Evolutionary conservation across 2,113 vertebrate genomes (phyloP).

Genomic region (Odocoileus hemionus): DNA sequence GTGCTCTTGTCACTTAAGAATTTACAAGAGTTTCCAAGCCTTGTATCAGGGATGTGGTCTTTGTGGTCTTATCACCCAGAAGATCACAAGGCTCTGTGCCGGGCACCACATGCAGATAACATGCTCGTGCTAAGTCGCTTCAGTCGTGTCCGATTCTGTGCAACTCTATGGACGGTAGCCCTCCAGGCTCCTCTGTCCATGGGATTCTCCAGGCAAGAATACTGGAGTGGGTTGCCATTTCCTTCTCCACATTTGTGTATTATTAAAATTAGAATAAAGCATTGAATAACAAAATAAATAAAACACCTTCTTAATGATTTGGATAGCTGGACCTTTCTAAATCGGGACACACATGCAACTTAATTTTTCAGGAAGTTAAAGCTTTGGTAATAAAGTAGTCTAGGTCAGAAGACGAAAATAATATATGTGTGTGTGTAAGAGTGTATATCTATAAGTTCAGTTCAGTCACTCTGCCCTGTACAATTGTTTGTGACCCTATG

Average conservation of each 20-base stretch:
- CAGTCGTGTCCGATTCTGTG: neutral
- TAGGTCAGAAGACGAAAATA: neutral
- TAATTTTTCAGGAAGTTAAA: neutral
- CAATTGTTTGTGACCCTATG: neutral
- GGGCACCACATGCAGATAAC: neutral
- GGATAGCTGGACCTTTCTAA: neutral
- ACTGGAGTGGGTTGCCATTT: neutral
- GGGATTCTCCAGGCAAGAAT: neutral
- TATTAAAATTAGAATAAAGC: neutral
- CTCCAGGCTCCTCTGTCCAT: neutral
- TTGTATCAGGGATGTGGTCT: neutral
- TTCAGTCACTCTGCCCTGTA: neutral
- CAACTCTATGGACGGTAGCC: neutral
- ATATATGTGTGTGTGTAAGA: neutral
- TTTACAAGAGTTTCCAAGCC: neutral
- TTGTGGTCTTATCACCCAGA: neutral
- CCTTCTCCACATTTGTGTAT: neutral
- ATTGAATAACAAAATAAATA: neutral
- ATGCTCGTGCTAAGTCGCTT: accelerated
- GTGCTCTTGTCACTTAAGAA: neutral
- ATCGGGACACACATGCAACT: neutral
- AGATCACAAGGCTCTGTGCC: neutral
- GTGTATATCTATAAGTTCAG: neutral
- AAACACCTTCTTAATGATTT: neutral
- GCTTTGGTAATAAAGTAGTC: neutral